Percentiles rank a stretch among this genome's conserved stretches.
These are phyloP conservation scores for Epistrophe grossulariae DNA, from an alignment of 2,888 invertebrate species.

Conservation along the genomic window DNA sequence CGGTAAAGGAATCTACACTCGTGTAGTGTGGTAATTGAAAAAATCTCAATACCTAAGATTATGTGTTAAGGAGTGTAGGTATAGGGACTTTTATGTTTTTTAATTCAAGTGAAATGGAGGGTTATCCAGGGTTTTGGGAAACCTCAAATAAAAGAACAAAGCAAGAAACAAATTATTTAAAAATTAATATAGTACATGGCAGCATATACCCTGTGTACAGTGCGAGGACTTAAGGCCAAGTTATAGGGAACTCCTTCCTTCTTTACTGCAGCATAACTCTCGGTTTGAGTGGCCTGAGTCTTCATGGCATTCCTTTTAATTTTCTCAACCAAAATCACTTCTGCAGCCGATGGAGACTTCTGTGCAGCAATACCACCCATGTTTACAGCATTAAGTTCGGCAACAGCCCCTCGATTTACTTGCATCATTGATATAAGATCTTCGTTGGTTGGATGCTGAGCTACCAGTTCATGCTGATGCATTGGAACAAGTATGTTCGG, in stretches of 20 bases:
- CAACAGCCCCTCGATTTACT: slow-evolving; percentile 42
- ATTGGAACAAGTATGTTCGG: slow-evolving; percentile 69
- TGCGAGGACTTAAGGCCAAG: slow-evolving; percentile 90
- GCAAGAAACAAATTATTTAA: background rate
- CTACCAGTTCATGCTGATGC: slow-evolving; percentile 79
- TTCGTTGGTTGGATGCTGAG: slow-evolving; percentile 76
- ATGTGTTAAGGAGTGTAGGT: too few species aligned
- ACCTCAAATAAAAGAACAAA: background rate
- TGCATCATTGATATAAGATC: slow-evolving; percentile 69
- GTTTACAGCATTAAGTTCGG: slow-evolving; percentile 38
- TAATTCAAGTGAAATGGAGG: too few species aligned
- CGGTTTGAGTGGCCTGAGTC: slow-evolving; percentile 97
- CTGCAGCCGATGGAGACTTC: slow-evolving; percentile 80
- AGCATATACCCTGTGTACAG: slow-evolving; percentile 89
- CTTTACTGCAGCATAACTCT: slow-evolving; percentile 87
- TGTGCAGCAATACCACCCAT: slow-evolving; percentile 65
- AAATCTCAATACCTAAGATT: too few species aligned
- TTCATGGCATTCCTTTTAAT: slow-evolving; percentile 93
- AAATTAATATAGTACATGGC: too few species aligned
- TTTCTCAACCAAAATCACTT: slow-evolving; percentile 87
- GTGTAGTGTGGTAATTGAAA: too few species aligned
- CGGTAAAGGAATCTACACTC: too few species aligned
- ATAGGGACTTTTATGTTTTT: too few species aligned
- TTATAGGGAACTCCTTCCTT: slow-evolving; percentile 89
- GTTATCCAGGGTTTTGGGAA: background rate